phyloP scores from a whole-genome alignment of 53 echinoderm and acorn worm species.

The Zoroaster sp. region DNA sequence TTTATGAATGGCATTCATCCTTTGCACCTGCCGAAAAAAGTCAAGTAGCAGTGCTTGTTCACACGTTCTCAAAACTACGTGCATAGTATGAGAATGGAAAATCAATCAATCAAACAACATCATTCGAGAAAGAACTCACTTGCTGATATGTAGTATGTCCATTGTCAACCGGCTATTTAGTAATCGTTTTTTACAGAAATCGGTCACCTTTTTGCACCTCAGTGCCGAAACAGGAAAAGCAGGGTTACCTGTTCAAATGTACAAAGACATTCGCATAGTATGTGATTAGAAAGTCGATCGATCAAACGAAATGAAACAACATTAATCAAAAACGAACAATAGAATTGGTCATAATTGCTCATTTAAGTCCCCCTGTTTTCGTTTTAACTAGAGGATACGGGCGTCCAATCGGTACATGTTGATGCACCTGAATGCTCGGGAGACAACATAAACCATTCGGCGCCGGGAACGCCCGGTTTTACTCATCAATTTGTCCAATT shows the following conservation, averaged over 20 bases:
- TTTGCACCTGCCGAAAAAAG: neutral
- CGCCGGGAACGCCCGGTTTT: conserved; percentile 50
- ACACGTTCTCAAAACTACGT: neutral
- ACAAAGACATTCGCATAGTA: no score
- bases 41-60: neutral
- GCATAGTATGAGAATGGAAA: no score
- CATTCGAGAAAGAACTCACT: no score
- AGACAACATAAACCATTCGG: neutral
- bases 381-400: neutral
- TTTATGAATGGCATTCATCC: neutral
- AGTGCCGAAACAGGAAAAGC: no score
- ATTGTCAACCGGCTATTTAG: no score
- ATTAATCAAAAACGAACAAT: neutral
- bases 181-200: no score
- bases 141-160: no score
- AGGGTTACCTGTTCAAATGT: no score
- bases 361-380: neutral
- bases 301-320: no score
- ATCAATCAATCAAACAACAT: no score
- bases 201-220: no score
- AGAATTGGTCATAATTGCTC: neutral
- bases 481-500: conserved; percentile 49
- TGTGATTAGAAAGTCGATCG: no score
- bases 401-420: neutral
- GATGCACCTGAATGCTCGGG: conserved; percentile 7